Evolutionary conservation across 2,888 invertebrate species (phyloP).

Genomic region (Uloborus plumipes): DNA sequence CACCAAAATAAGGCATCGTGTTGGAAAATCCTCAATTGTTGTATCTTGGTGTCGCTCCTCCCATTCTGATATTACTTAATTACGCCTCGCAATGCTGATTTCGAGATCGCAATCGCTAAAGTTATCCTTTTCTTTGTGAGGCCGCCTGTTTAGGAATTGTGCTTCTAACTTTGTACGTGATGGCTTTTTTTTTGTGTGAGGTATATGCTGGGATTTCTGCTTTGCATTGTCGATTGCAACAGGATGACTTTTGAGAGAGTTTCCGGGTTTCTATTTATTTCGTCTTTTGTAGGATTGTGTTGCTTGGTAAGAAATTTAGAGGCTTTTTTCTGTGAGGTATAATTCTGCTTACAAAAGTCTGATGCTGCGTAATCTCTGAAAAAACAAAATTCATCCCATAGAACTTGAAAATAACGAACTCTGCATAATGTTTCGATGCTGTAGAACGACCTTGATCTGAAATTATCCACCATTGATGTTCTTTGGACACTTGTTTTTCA

Average conservation of each 20-base stretch:
- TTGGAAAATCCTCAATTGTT: background rate
- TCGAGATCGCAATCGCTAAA: no score
- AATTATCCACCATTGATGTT: no score
- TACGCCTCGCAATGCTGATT: background rate
- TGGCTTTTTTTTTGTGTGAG: background rate
- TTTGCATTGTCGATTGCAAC: slow-evolving; percentile 14
- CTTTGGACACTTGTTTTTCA: no score
- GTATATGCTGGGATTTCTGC: background rate
- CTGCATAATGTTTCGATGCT: no score
- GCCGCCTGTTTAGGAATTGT: no score
- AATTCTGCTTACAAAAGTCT: background rate
- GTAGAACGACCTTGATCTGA: background rate
- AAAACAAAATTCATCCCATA: background rate
- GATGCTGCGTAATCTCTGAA: background rate
- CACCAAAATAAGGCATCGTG: slow-evolving; percentile 4
- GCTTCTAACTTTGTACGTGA: no score
- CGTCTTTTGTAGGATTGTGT: background rate
- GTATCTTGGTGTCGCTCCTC: background rate
- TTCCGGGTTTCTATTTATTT: slow-evolving; percentile 31
- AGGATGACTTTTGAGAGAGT: slow-evolving; percentile 15
- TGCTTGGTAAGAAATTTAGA: background rate
- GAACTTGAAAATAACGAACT: background rate
- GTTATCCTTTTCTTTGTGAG: no score
- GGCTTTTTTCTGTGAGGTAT: background rate
- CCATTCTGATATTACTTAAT: slow-evolving; percentile 2